Evolutionary conservation across 2,888 invertebrate species (phyloP).

Genomic region (Neoaliturus tenellus): DNA sequence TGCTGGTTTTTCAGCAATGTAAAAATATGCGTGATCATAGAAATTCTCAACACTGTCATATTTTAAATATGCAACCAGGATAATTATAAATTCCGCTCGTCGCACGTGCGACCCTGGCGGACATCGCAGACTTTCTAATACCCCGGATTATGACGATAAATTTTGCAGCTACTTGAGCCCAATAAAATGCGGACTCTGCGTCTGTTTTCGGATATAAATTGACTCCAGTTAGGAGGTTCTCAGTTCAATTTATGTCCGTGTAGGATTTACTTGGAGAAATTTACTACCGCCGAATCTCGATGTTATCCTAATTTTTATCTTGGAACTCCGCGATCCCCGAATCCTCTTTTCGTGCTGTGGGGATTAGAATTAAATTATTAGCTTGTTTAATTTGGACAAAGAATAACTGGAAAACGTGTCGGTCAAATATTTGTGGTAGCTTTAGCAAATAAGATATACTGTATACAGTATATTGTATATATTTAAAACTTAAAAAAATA

Average conservation of each 20-base stretch:
- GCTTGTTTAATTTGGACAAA: background rate
- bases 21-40: too few species aligned
- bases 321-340: background rate
- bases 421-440: background rate
- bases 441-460: too few species aligned
- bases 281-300: background rate
- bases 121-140: background rate
- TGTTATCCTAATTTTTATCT: conserved; percentile 4
- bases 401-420: too few species aligned
- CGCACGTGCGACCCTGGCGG: background rate
- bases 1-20: too few species aligned
- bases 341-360: background rate
- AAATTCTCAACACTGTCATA: too few species aligned
- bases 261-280: conserved; percentile 4
- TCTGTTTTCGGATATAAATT: conserved; percentile 33
- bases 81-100: too few species aligned
- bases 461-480: too few species aligned
- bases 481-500: too few species aligned
- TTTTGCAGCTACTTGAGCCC: conserved; percentile 17
- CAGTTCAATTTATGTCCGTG: background rate
- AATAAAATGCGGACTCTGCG: conserved; percentile 19
- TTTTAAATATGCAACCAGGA: too few species aligned
- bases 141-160: conserved; percentile 3
- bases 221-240: background rate
- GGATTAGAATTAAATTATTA: background rate